phyloP scores from a whole-genome alignment of 2,888 invertebrate genomes.

The Drosophila atroscutellata region DNA sequence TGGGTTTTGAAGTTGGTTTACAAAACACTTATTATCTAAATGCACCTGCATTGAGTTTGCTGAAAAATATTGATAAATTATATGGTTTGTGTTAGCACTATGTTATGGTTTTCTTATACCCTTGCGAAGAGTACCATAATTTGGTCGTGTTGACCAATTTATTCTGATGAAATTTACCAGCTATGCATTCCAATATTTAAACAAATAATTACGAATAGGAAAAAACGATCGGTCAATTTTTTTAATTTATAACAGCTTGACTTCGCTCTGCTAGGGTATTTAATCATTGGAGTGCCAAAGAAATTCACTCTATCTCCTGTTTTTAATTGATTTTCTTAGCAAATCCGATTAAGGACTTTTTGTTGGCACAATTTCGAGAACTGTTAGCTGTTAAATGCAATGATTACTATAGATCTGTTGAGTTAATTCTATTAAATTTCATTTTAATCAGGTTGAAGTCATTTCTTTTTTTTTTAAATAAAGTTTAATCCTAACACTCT shows the following conservation, averaged over 20 bases:
- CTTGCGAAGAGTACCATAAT: not conserved
- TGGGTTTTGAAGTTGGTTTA: not conserved
- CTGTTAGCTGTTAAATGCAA: not conserved
- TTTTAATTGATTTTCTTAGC: not conserved
- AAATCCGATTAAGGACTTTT: not conserved
- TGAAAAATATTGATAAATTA: not conserved
- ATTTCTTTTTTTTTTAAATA: too few relatives aligned
- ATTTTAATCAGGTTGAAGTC: not conserved
- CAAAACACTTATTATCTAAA: not conserved
- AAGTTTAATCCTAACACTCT: fast-evolving
- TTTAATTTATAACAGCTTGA: not conserved
- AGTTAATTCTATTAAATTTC: not conserved
- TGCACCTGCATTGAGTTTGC: not conserved
- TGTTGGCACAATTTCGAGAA: not conserved
- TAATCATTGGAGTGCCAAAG: not conserved
- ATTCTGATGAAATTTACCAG: not conserved
- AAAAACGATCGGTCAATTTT: not conserved
- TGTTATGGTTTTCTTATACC: not conserved
- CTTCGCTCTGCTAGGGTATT: not conserved
- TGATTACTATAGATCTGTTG: not conserved
- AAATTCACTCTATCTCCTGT: not conserved
- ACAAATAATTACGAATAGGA: not conserved
- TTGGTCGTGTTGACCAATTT: not conserved
- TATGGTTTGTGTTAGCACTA: not conserved
- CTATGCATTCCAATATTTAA: not conserved